Conservation (phyloP, 2,888 invertebrate species). For the Pseudanteris insignis region DNA sequence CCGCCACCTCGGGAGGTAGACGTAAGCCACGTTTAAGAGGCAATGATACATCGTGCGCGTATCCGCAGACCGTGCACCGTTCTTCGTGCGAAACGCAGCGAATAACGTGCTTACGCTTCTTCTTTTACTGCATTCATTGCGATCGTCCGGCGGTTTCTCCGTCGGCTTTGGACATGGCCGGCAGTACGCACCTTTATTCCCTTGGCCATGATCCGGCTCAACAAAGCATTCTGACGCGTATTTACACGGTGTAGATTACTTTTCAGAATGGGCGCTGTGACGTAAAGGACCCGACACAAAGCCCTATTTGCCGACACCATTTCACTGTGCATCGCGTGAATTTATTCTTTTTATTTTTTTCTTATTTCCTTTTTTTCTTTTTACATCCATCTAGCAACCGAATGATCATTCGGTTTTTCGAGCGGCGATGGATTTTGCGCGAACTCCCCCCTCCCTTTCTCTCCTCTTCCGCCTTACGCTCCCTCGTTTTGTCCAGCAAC, state of each 20-base stretch:
- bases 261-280: slow-evolving; percentile 65
- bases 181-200: slow-evolving; percentile 23
- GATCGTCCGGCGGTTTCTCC: too few species aligned
- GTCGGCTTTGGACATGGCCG: slow-evolving; percentile 41
- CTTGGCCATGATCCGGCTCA: slow-evolving; percentile 24
- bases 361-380: slow-evolving; percentile 22
- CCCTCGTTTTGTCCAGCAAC: slow-evolving; percentile 30
- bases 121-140: slow-evolving; percentile 61
- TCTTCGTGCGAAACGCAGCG: slow-evolving; percentile 56
- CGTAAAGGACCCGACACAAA: slow-evolving; percentile 64
- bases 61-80: slow-evolving; percentile 45
- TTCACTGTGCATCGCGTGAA: slow-evolving; percentile 52
- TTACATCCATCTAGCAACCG: slow-evolving; percentile 18
- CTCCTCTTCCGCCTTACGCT: too few species aligned
- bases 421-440: slow-evolving; percentile 17
- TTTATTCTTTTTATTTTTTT: slow-evolving; percentile 25
- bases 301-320: slow-evolving; percentile 64
- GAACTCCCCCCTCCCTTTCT: too few species aligned
- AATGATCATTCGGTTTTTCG: slow-evolving; percentile 32
- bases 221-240: slow-evolving; percentile 42
- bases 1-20: slow-evolving; percentile 50
- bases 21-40: slow-evolving; percentile 57
- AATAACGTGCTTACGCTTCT: slow-evolving; percentile 66
- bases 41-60: slow-evolving; percentile 57
- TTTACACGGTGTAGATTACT: slow-evolving; percentile 65